Evolutionary conservation across 2,888 invertebrate species (phyloP), one percentile per base, ranked within the genome.

Genomic region (Hetaerina titia): DNA sequence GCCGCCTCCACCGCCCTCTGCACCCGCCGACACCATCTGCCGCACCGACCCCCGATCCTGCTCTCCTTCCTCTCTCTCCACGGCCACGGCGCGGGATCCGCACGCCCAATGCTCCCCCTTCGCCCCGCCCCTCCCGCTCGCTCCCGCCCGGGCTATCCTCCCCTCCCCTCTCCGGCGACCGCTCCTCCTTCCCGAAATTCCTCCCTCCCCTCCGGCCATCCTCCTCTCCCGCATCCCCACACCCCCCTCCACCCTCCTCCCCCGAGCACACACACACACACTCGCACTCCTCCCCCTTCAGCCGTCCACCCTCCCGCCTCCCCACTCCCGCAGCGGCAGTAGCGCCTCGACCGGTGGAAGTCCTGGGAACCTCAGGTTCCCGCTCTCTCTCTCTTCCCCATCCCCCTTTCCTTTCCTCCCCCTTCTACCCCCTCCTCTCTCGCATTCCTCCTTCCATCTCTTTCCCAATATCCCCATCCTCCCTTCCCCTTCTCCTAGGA

Each of bases 351-450:
- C 63, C 92, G 57, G 92, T 57, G 92, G 92, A 69, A 31, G 13
- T 92, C 92, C 92, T 69, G 69, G 69, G 69, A 92, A 92, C 45
- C 92, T 92, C 92, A 5, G 19, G 45, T 90, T 90, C 90, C 90
- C 74, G 69, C 92, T 92, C 57, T 57, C 56, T 63, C 25, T 15
- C 90, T 22, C 81, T 2, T 15, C 25, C 81, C 81, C 11, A 31
- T 31, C 81, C 60, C 60, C 60, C 60, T 60, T 60, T 60, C 60
- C 60, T 60, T 60, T 5, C 17, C 17, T 60, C 17, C 17, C 60
- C 60, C 60, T 5, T 11, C 60, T 60, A n/a, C 60, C 60, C 13
- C 60, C 11, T 4, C 17, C 60, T 5, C 60, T 15, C 13, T 60
- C 11, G 60, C 60, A 60, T 60, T 60, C 60, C 13, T 60, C 11